phyloP scores from a whole-genome alignment of 2,113 vertebrate species.

The Bagarius yarrelli region DNA sequence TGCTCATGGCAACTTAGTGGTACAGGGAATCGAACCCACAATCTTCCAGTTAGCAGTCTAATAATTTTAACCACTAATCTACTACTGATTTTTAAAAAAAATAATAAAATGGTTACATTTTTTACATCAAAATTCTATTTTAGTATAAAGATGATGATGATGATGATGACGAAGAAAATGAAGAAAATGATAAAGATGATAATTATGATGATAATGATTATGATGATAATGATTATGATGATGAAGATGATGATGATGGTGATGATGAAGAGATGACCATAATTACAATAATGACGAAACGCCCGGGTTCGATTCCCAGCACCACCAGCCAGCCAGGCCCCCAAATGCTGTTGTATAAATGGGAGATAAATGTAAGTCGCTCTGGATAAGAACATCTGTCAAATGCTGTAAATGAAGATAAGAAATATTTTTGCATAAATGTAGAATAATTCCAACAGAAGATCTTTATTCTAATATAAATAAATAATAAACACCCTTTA shows the following conservation, averaged over 20 bases:
- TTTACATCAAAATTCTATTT: background rate
- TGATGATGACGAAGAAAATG: background rate
- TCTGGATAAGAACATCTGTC: too few species aligned
- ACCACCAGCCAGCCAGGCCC: too few species aligned
- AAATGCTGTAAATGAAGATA: background rate
- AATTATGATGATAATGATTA: background rate
- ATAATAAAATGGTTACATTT: too few species aligned
- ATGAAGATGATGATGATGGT: too few species aligned
- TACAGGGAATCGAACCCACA: too few species aligned
- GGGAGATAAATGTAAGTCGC: too few species aligned
- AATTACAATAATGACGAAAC: background rate
- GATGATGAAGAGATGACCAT: background rate
- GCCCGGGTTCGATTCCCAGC: too few species aligned
- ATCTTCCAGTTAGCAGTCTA: too few species aligned
- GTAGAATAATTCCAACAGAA: background rate
- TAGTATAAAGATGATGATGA: background rate
- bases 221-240: background rate
- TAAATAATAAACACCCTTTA: background rate
- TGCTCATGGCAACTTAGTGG: too few species aligned
- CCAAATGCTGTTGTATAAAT: too few species aligned
- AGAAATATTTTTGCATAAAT: background rate
- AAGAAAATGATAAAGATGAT: background rate
- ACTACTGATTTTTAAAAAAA: too few species aligned
- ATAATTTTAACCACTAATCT: too few species aligned
- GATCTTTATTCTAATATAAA: background rate